phyloP scores from a whole-genome alignment of 2,888 invertebrate genomes.

The Mythimna lalbum region DNA sequence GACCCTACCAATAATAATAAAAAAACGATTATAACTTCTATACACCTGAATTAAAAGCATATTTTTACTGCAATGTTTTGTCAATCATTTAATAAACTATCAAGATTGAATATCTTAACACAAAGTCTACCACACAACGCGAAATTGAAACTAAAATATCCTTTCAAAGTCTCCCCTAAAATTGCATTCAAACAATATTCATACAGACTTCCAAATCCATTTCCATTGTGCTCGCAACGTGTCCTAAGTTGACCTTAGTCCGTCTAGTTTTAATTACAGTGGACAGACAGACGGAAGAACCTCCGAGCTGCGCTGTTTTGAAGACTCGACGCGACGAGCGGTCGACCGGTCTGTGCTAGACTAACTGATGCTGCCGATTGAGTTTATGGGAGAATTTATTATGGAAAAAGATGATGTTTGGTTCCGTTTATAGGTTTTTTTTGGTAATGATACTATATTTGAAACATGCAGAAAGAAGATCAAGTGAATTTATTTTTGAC shows the following conservation, averaged over 20 bases:
- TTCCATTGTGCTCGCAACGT: slow-evolving; percentile 47
- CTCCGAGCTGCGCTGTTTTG: slow-evolving; percentile 55
- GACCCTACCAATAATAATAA: too few relatives aligned
- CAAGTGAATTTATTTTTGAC: too few relatives aligned
- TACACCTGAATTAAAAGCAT: too few relatives aligned
- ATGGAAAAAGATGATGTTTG: neutral
- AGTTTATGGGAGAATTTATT: slow-evolving; percentile 25
- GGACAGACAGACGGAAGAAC: slow-evolving; percentile 63
- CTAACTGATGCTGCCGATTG: slow-evolving; percentile 20
- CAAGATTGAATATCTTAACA: neutral
- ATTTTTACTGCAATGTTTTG: too few relatives aligned
- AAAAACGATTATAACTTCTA: too few relatives aligned
- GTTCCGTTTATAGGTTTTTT: neutral
- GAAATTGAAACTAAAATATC: slow-evolving; percentile 1
- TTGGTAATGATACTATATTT: neutral
- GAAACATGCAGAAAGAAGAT: neutral
- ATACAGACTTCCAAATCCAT: slow-evolving; percentile 34
- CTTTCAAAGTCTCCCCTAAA: slow-evolving; percentile 2
- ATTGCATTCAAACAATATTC: slow-evolving; percentile 41
- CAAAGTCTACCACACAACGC: neutral
- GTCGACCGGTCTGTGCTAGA: slow-evolving; percentile 18
- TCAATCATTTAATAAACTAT: too few relatives aligned
- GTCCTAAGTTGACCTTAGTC: slow-evolving; percentile 59
- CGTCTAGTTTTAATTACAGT: slow-evolving; percentile 65
- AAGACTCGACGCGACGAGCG: slow-evolving; percentile 51